These are phyloP conservation scores for Sebastes itinus DNA, from an alignment of 2,797 vertebrate species.

Conservation along the genomic window DNA sequence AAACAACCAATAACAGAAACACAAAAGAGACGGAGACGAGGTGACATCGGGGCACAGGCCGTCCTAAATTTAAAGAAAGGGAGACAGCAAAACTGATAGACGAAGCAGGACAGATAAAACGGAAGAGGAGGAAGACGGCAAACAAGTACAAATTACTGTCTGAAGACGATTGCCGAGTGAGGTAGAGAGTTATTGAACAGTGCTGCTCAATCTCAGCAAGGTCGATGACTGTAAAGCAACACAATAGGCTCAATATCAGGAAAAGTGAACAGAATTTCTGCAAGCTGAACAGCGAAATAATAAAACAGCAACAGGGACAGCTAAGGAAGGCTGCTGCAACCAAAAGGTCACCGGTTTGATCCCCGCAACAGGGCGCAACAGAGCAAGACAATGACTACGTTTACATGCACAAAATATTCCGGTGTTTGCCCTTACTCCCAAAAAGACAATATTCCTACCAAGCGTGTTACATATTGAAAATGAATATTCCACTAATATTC, in stretches of 20 bases:
- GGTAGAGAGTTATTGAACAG: neutral
- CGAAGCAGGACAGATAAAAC: neutral
- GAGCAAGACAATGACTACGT: no score
- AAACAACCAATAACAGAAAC: constrained; percentile 15
- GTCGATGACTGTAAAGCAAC: neutral
- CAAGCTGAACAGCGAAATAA: neutral
- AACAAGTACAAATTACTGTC: neutral
- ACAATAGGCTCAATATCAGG: neutral
- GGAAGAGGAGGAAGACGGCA: neutral
- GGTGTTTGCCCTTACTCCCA: rapidly evolving
- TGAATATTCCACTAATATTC: no score
- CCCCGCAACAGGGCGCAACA: neutral
- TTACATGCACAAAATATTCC: no score
- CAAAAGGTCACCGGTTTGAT: neutral
- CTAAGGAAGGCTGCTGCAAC: neutral
- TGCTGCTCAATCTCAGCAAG: constrained; percentile 6
- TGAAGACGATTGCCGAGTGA: neutral
- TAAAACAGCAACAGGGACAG: neutral
- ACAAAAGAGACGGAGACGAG: constrained; percentile 10
- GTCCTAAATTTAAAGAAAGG: constrained; percentile 10
- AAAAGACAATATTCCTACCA: no score
- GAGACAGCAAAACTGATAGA: neutral
- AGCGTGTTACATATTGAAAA: no score
- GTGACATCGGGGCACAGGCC: neutral
- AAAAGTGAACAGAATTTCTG: constrained; percentile 3